Conservation (phyloP, 2,113 vertebrate species). For the Corvus cornix region DNA sequence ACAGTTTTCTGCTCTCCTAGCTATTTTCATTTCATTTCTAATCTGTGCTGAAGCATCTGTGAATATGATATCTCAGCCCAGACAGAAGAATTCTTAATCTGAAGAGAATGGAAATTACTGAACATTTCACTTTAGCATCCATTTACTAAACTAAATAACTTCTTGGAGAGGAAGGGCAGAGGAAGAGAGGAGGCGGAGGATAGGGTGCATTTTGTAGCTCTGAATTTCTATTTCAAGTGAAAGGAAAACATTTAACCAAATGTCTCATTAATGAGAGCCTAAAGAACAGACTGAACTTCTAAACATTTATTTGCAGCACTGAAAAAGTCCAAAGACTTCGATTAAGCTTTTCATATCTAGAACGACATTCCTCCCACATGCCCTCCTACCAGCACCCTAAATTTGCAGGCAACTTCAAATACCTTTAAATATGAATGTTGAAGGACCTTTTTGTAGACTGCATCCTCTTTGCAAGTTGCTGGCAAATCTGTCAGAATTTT, state of each 20-base stretch:
- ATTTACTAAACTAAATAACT: not conserved
- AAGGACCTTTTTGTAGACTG: conserved; percentile 26
- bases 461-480: not conserved
- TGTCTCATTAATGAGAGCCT: not conserved
- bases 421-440: not conserved
- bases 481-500: conserved; percentile 33
- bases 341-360: conserved; percentile 15
- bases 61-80: not conserved
- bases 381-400: conserved; percentile 35
- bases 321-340: not conserved
- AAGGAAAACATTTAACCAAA: conserved; percentile 11
- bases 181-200: rapidly evolving
- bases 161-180: not conserved
- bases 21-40: conserved; percentile 2
- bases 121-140: not conserved
- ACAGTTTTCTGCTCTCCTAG: not conserved
- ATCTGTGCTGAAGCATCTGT: not conserved
- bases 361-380: conserved; percentile 6
- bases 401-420: conserved; percentile 12
- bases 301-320: not conserved
- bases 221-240: not conserved
- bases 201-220: not conserved
- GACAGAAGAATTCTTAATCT: not conserved
- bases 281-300: conserved; percentile 3
- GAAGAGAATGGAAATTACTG: not conserved